These are phyloP conservation scores for Pituophis catenifer DNA, from an alignment of 2,113 vertebrate species.

Conservation along the genomic window DNA sequence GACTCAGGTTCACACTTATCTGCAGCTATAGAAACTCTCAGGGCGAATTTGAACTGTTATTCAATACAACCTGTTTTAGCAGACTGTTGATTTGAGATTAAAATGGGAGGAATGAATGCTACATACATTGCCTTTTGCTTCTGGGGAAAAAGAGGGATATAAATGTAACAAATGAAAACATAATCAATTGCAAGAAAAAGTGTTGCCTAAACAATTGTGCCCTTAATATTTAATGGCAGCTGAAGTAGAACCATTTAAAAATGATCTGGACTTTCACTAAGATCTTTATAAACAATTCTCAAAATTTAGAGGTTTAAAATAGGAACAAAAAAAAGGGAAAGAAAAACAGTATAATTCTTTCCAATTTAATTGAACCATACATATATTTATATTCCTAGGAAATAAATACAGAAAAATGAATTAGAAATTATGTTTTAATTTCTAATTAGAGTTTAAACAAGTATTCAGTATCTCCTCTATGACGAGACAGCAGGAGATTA, in stretches of 20 bases:
- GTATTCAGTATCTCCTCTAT: conserved; percentile 21
- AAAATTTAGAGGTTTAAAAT: conserved; percentile 32
- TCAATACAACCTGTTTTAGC: not conserved
- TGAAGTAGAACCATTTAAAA: conserved; percentile 10
- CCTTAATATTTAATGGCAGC: not conserved
- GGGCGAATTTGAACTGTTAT: not conserved
- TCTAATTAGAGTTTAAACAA: conserved; percentile 47
- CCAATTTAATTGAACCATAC: conserved; percentile 19
- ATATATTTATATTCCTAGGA: not conserved
- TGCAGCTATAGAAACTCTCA: not conserved
- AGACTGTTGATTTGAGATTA: not conserved
- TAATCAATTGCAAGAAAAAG: not conserved
- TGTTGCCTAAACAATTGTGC: not conserved
- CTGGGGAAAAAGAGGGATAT: not conserved
- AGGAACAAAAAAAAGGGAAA: conserved; percentile 23
- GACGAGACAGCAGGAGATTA: conserved; percentile 18
- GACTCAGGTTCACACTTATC: not conserved
- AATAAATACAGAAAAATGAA: conserved; percentile 27
- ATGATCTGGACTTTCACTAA: not conserved
- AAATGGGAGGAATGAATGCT: not conserved
- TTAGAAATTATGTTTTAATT: conserved; percentile 21
- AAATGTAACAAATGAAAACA: not conserved
- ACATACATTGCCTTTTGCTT: not conserved
- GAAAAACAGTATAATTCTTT: conserved; percentile 11
- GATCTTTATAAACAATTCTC: conserved; percentile 30